Evolutionary conservation across 2,888 invertebrate genomes (phyloP), one percentile per base, ranked within the genome.

Genomic region (Melieria omissa): DNA sequence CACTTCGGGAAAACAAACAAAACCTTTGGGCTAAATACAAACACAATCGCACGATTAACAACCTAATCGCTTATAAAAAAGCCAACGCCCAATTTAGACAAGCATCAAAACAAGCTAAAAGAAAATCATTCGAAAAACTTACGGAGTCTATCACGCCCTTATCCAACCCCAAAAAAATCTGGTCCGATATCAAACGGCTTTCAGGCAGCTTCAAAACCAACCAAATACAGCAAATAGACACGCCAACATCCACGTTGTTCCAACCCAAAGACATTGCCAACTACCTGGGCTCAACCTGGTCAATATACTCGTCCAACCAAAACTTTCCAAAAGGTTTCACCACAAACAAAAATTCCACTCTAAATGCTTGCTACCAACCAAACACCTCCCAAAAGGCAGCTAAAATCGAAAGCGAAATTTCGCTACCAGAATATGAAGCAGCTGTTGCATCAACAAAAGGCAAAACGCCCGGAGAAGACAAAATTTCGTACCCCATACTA

Each of bases 401-500:
- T 29, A 29, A 3, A 29, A 29, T 29, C 29, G 29, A 29, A 29
- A 29, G 29, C 29, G 29, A 29, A 29, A 29, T 29, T 29, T 29
- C 29, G 29, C 29, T 29, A 29, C 16, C 16, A 16, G 65, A 65
- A 65, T 41, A 54, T 65, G 42, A 65, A 29, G 3, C 9, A 54
- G 55, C 44, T 42, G n/a, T 65, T n/a, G 5, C 9, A 5, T 55
- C 44, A 41, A 10, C 42, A 7, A 65, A 41, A 8, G 67, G 67
- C 8, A 67, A 67, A 67, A 67, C 60, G 10, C 67, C 67, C 12
- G 58, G 67, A 4, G 14, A 16, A 10, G 67, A 67, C 16, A 57
- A 41, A 45, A 67, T 67, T 12, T 67, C 67, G 16, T 67, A 67
- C 58, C 46, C 58, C 4, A 67, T 67, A 16, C 46, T 67, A 47